Evolutionary conservation across 2,888 invertebrate species (phyloP).

Genomic region (Neria commutata): DNA sequence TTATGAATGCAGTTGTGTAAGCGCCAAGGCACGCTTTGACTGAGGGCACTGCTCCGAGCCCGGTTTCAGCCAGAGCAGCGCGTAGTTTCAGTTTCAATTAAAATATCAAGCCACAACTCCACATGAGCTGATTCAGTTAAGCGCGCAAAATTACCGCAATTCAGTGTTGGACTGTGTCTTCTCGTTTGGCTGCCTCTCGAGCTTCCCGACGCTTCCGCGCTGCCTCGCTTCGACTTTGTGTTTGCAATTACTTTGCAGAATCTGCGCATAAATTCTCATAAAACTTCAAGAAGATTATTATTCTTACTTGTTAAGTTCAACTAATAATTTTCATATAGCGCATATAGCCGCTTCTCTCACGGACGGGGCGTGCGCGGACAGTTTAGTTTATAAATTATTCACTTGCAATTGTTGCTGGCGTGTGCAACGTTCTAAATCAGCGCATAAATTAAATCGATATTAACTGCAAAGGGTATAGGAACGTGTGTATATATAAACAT

Average conservation of each 20-base stretch:
- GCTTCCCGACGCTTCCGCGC: no score
- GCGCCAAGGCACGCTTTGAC: background rate
- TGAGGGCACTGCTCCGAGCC: no score
- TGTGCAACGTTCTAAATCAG: constrained; percentile 36
- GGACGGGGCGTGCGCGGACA: background rate
- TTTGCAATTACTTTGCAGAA: no score
- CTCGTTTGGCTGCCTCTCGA: no score
- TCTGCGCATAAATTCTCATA: background rate
- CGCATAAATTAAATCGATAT: constrained; percentile 28
- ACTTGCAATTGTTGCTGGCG: constrained; percentile 37
- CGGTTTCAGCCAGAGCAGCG: no score
- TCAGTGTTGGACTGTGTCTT: background rate
- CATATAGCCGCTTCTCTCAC: background rate
- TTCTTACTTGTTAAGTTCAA: background rate
- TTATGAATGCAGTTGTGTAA: no score
- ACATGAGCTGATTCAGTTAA: no score
- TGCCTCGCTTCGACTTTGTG: no score
- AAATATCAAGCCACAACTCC: no score
- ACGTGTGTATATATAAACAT: background rate
- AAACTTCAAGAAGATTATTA: background rate
- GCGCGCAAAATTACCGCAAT: background rate
- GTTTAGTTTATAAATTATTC: constrained; percentile 31
- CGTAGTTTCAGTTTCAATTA: no score
- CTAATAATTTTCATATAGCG: background rate
- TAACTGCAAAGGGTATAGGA: background rate